phyloP scores from a whole-genome alignment of 2,888 invertebrate species.

The Apocheima hispidaria region DNA sequence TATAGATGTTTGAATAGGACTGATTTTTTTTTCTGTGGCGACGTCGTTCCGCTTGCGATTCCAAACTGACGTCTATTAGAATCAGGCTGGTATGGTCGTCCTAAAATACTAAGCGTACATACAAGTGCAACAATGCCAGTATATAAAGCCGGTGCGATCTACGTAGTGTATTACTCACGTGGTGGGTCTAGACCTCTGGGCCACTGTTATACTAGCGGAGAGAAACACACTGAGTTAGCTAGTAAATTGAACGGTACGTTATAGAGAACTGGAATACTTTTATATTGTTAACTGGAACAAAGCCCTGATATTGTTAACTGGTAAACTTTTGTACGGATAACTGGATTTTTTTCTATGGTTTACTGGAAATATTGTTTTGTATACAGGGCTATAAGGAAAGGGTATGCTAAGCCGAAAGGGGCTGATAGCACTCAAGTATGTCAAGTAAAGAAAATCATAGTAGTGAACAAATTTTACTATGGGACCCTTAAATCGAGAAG shows the following conservation, averaged over 20 bases:
- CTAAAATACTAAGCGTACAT: neutral
- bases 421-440: too few relatives aligned
- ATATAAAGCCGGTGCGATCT: conserved; percentile 49
- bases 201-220: conserved; percentile 84
- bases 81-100: neutral
- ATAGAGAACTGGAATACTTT: conserved; percentile 35
- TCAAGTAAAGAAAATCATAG: too few relatives aligned
- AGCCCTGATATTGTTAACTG: neutral
- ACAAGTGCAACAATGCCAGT: conserved; percentile 25
- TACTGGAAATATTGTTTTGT: too few relatives aligned
- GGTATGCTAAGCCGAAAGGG: too few relatives aligned
- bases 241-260: conserved; percentile 28
- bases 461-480: too few relatives aligned
- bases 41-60: neutral
- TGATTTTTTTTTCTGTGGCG: too few relatives aligned
- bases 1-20: too few relatives aligned
- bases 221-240: conserved; percentile 72
- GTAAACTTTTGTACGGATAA: too few relatives aligned
- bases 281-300: neutral
- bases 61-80: neutral
- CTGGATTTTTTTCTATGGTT: conserved; percentile 2
- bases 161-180: conserved; percentile 73
- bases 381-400: too few relatives aligned
- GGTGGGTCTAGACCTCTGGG: conserved; percentile 85
- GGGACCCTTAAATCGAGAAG: too few relatives aligned